Conservation (phyloP, 2,888 invertebrate genomes). For the Melipona bicolor region DNA sequence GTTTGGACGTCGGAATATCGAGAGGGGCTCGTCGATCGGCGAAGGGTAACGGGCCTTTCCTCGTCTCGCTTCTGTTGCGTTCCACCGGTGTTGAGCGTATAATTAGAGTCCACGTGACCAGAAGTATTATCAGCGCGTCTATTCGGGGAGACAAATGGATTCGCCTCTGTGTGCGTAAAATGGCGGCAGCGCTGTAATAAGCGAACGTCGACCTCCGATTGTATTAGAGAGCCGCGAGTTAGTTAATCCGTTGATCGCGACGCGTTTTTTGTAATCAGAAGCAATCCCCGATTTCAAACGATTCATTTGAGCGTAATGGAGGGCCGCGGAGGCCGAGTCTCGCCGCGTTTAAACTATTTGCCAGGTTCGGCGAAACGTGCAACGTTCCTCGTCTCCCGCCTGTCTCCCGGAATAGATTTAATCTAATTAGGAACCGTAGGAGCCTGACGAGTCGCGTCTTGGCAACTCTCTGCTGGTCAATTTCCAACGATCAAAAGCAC, state of each 20-base stretch:
- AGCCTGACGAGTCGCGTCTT: neutral
- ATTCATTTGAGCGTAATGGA: neutral
- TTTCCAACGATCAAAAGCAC: slow-evolving; percentile 6
- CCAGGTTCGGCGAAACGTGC: neutral
- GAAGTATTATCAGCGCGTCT: slow-evolving; percentile 6
- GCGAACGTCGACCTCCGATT: slow-evolving; percentile 29
- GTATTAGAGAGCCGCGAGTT: neutral
- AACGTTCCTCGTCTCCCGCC: neutral
- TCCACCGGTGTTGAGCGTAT: neutral
- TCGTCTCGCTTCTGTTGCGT: neutral
- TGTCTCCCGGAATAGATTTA: slow-evolving; percentile 4
- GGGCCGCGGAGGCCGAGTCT: neutral
- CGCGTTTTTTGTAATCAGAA: slow-evolving; percentile 8
- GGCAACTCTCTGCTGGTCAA: neutral
- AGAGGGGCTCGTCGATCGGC: slow-evolving; percentile 3
- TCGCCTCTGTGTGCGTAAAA: neutral
- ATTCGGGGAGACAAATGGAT: slow-evolving; percentile 5
- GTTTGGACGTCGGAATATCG: slow-evolving; percentile 4
- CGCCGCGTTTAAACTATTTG: neutral
- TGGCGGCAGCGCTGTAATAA: slow-evolving; percentile 14
- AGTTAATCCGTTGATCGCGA: slow-evolving; percentile 5
- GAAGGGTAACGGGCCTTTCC: neutral
- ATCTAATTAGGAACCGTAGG: slow-evolving; percentile 13
- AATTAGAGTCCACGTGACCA: slow-evolving; percentile 57
- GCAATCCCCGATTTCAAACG: neutral